These are phyloP conservation scores for Diuraphis noxia DNA, from an alignment of 1,140 invertebrate genomes.

Conservation along the genomic window DNA sequence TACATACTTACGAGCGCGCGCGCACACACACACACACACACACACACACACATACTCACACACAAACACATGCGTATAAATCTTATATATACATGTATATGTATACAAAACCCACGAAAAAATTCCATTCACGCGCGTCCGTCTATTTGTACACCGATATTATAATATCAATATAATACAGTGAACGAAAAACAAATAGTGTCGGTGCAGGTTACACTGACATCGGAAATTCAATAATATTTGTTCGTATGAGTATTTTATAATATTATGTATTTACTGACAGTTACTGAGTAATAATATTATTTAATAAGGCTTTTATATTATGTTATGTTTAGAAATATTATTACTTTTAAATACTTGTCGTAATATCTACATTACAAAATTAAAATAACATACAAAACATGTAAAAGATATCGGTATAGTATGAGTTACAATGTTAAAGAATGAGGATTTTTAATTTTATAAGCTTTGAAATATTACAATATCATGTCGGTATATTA, in stretches of 20 bases:
- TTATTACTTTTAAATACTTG: neutral
- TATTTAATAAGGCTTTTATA: too few species aligned
- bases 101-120: slow-evolving; percentile 12
- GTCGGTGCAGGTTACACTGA: neutral
- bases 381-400: neutral
- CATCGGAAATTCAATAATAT: neutral
- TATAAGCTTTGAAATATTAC: too few species aligned
- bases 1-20: neutral
- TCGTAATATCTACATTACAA: neutral
- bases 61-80: neutral
- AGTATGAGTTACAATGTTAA: too few species aligned
- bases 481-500: too few species aligned
- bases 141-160: neutral
- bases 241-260: neutral
- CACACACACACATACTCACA: neutral
- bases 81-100: neutral
- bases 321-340: neutral
- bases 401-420: too few species aligned
- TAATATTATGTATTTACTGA: neutral
- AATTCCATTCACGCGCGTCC: slow-evolving; percentile 17
- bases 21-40: neutral
- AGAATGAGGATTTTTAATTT: too few species aligned
- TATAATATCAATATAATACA: neutral
- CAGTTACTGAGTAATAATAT: too few species aligned
- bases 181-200: slow-evolving; percentile 5